A percentile compares a stretch with the other conserved stretches of the same genome.
phyloP scores from a whole-genome alignment of 1,140 invertebrate species.

The Nebria ingens region DNA sequence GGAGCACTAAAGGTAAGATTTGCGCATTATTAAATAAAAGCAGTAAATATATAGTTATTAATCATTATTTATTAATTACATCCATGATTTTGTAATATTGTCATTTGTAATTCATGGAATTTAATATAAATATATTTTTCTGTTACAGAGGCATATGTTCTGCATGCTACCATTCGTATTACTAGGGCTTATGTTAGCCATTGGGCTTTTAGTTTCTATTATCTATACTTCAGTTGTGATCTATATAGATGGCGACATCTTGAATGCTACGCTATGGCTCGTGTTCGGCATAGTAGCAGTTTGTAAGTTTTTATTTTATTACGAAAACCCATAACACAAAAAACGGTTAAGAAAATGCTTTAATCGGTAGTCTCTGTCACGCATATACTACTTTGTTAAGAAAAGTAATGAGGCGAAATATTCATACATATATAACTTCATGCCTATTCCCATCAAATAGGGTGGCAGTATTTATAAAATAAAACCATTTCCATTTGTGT shows the following conservation, averaged over 20 bases:
- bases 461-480: too few relatives aligned
- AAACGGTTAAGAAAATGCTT: too few relatives aligned
- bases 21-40: constrained; percentile 5
- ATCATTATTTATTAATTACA: constrained; percentile 12
- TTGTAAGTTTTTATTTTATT: constrained; percentile 44
- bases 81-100: constrained; percentile 8
- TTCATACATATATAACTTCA: too few relatives aligned
- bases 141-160: constrained; percentile 59
- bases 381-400: too few relatives aligned
- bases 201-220: constrained; percentile 61
- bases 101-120: constrained; percentile 11
- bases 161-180: constrained; percentile 75
- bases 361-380: too few relatives aligned
- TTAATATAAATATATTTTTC: too few relatives aligned
- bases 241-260: constrained; percentile 46
- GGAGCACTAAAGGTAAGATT: constrained; percentile 58
- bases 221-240: constrained; percentile 63
- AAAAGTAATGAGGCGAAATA: too few relatives aligned
- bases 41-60: too few relatives aligned
- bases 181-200: constrained; percentile 60
- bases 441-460: too few relatives aligned
- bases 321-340: too few relatives aligned
- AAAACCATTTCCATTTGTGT: too few relatives aligned
- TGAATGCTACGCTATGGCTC: constrained; percentile 48
- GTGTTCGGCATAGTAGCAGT: constrained; percentile 49